phyloP scores from a whole-genome alignment of 2,888 invertebrate genomes.

The Microdon myrmicae region DNA sequence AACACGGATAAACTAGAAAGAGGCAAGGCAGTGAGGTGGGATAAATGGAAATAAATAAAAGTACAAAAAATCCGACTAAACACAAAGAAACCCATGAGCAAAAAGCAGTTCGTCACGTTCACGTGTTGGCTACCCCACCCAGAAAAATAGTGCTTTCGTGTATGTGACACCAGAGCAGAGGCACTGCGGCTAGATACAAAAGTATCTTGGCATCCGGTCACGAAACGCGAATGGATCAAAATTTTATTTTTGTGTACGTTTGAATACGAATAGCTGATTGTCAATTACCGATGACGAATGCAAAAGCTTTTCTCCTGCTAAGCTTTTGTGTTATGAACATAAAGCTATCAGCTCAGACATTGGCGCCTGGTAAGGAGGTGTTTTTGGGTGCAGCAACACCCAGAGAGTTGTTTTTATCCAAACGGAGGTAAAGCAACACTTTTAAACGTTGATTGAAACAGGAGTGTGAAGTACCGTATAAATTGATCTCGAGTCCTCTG shows the following conservation, averaged over 20 bases:
- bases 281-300: slow-evolving; percentile 13
- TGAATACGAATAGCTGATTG: slow-evolving; percentile 15
- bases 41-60: slow-evolving; percentile 29
- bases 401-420: too few relatives aligned
- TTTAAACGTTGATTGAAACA: too few relatives aligned
- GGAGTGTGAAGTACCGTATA: too few relatives aligned
- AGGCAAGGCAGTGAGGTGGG: slow-evolving; percentile 39
- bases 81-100: slow-evolving; percentile 35
- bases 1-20: slow-evolving; percentile 26
- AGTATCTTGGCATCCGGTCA: slow-evolving; percentile 23
- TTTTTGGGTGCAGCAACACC: too few relatives aligned
- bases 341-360: too few relatives aligned
- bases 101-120: slow-evolving; percentile 60
- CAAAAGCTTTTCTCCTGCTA: slow-evolving; percentile 7
- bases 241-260: slow-evolving; percentile 4
- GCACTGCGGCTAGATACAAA: slow-evolving; percentile 27
- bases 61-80: slow-evolving; percentile 10
- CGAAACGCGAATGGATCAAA: slow-evolving; percentile 16
- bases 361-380: too few relatives aligned
- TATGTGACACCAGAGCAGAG: slow-evolving; percentile 29
- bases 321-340: too few relatives aligned
- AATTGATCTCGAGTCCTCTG: too few relatives aligned
- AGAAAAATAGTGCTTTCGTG: slow-evolving; percentile 51
- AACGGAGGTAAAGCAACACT: too few relatives aligned
- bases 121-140: slow-evolving; percentile 56